Percentiles rank a stretch among this genome's conserved stretches.
Conservation (phyloP, 2,888 invertebrate species). For the Nasonia oneida region DNA sequence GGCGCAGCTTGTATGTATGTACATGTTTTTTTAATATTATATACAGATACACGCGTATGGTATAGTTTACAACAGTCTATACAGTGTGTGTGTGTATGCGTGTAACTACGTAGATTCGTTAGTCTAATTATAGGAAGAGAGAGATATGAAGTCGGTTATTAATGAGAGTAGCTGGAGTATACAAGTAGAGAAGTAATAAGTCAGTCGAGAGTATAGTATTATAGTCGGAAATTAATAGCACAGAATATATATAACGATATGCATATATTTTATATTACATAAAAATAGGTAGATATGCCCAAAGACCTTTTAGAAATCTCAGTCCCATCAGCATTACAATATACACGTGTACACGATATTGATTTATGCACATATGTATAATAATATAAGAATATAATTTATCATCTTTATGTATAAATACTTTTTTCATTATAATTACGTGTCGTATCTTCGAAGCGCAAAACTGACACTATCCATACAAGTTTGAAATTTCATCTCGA, state of each 20-base stretch:
- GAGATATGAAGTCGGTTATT: slow-evolving; percentile 62
- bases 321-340: slow-evolving; percentile 25
- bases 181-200: slow-evolving; percentile 64
- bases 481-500: not conserved
- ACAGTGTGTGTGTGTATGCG: not conserved
- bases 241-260: slow-evolving; percentile 68
- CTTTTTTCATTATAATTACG: not conserved
- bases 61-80: slow-evolving; percentile 47
- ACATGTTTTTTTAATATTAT: slow-evolving; percentile 34
- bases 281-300: slow-evolving; percentile 36
- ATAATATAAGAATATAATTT: not conserved
- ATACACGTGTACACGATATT: not conserved
- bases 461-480: not conserved
- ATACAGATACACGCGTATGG: slow-evolving; percentile 57
- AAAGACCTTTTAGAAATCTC: slow-evolving; percentile 45
- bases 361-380: not conserved
- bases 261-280: slow-evolving; percentile 50
- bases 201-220: slow-evolving; percentile 67
- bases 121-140: slow-evolving; percentile 61
- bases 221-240: slow-evolving; percentile 74
- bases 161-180: slow-evolving; percentile 61
- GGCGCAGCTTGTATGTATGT: slow-evolving; percentile 39
- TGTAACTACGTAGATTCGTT: slow-evolving; percentile 63
- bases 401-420: not conserved
- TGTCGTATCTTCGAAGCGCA: not conserved